These are phyloP conservation scores for Pampus argenteus DNA, from an alignment of 2,797 vertebrate species.

Conservation along the genomic window DNA sequence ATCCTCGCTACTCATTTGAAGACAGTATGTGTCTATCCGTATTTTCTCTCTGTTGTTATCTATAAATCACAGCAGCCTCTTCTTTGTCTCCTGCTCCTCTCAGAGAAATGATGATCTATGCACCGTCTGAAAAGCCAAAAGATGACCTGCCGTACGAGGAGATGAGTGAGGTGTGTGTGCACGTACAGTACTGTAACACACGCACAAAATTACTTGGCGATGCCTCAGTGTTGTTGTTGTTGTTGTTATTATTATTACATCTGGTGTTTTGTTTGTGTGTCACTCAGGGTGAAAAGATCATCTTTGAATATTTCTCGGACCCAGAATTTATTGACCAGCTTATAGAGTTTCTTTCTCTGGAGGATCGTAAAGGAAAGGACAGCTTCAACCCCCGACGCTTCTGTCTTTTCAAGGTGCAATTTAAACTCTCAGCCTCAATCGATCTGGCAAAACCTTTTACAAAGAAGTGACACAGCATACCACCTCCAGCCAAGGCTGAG, in stretches of 20 bases:
- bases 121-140: conserved; percentile 88
- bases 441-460: conserved; percentile 48
- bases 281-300: conserved; percentile 92
- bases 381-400: conserved; percentile 97
- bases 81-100: conserved; percentile 62
- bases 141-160: conserved; percentile 90
- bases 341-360: conserved; percentile 93
- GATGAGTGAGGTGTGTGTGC: conserved; percentile 89
- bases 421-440: conserved; percentile 55
- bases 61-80: conserved; percentile 74
- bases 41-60: conserved; percentile 68
- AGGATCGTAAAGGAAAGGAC: conserved; percentile 99
- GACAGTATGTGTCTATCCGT: conserved; percentile 64
- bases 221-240: conserved; percentile 4
- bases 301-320: conserved; percentile 96
- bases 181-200: conserved; percentile 4
- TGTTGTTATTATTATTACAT: conserved; percentile 36
- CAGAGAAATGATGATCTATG: conserved; percentile 95
- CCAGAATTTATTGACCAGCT: conserved; percentile 93
- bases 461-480: conserved; percentile 52
- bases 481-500: conserved; percentile 32
- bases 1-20: conserved; percentile 72
- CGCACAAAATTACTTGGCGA: neutral
- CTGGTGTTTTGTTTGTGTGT: conserved; percentile 38
- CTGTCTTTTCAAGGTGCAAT: conserved; percentile 96